Base-by-base conservation (phyloP, 2,797 vertebrate genomes). In the Vireo griseus region DNA sequence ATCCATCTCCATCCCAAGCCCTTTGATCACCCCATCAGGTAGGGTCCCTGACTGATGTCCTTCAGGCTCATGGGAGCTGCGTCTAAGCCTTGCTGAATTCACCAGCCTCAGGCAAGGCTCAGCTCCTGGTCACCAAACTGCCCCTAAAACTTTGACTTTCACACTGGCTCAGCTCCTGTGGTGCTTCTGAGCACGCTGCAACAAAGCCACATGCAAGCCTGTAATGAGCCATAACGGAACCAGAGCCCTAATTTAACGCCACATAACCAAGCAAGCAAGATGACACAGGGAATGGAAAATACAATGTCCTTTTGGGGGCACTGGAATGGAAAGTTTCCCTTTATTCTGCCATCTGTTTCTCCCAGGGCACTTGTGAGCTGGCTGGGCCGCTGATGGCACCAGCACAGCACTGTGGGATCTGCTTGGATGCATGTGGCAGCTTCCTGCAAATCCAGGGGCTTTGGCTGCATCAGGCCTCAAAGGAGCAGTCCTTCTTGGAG, bases 211-310 rank as follows among this genome's bases (percentile, higher is more conserved):
- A 50, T 0, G 0, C 71, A 59, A 77, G n/a, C 63, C 74, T 72
- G 81, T 91, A 95, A 96, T 75, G 89, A 84, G 87, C 80, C 13
- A 0, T 86, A 92, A 52, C 93, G 2, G 4, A 96, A 94, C 67
- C 83, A 73, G 74, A 95, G 89, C 75, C 48, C 88, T 85, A 94
- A 95, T 97, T 96, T 94, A 85, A 94, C 33, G 85, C 95, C 89
- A 92, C 68, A 95, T 92, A 95, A 91, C 89, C 75, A 84, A 85
- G 94, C 85, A 94, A 91, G 90, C 79, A 77, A 48, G 68, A 91
- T 73, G 37, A 86, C 73, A 92, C 58, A 85, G 90, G 45, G 78
- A 89, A 92, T 65, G 68, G 87, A 94, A 92, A 88, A 86, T 57
- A 76, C 39, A 80, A 73, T 87, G 91, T 95, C 66, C 82, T 96